phyloP scores from a whole-genome alignment of 2,797 vertebrate genomes.

The Ibycter americanus region DNA sequence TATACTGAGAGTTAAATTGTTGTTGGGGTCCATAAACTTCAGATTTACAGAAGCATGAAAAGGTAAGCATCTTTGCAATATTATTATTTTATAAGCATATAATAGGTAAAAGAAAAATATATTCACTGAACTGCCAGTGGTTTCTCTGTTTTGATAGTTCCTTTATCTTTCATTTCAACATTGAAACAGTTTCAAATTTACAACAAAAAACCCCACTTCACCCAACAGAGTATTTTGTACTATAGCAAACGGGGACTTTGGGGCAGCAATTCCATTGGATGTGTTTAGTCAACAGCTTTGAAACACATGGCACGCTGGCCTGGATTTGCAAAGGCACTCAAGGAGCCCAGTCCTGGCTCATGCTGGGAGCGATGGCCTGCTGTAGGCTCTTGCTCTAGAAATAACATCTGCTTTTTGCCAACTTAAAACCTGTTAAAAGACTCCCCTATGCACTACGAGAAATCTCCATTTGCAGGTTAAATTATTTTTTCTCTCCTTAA shows the following conservation, averaged over 20 bases:
- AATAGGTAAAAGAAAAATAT: background rate
- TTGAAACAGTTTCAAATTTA: background rate
- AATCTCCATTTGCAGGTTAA: background rate
- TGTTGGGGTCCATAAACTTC: background rate
- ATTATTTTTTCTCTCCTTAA: rapidly evolving
- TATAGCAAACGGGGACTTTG: background rate
- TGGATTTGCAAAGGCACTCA: background rate
- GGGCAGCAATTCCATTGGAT: background rate
- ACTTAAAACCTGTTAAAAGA: background rate
- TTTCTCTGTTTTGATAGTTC: background rate
- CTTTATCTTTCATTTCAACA: background rate
- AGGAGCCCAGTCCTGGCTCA: background rate
- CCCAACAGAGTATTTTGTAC: background rate
- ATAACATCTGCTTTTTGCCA: background rate
- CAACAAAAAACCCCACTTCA: background rate
- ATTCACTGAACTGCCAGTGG: background rate
- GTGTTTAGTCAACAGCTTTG: background rate
- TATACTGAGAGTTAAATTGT: background rate
- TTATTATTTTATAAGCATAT: background rate
- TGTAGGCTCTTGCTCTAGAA: background rate
- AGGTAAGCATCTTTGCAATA: background rate
- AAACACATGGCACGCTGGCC: rapidly evolving
- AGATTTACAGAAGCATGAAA: background rate
- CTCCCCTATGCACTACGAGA: background rate
- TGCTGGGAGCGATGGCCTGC: background rate